Conservation (phyloP, 2,888 invertebrate genomes). For the Sialis lutaria region DNA sequence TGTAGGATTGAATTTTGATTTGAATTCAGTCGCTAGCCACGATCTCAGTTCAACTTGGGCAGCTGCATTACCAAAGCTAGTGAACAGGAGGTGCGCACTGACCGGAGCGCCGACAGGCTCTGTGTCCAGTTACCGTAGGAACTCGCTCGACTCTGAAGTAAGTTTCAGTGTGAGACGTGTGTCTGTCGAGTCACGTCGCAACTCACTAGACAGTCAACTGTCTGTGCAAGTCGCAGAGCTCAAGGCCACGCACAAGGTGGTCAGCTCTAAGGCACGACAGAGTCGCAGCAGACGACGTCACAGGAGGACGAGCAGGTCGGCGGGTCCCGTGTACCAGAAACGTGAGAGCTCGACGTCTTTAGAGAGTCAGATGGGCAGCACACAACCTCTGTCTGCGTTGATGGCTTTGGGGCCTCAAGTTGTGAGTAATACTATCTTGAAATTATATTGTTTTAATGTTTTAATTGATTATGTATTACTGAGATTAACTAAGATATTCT, state of each 20-base stretch:
- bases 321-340: slow-evolving; percentile 18
- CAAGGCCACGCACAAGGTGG: slow-evolving; percentile 49
- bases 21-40: slow-evolving; percentile 56
- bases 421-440: no score
- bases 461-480: no score
- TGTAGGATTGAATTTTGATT: slow-evolving; percentile 57
- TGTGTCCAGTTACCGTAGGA: slow-evolving; percentile 31
- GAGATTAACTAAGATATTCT: no score
- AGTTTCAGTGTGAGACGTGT: slow-evolving; percentile 67
- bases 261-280: slow-evolving; percentile 22
- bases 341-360: slow-evolving; percentile 61
- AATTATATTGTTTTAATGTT: no score
- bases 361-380: slow-evolving; percentile 63
- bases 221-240: slow-evolving; percentile 72
- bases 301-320: slow-evolving; percentile 22
- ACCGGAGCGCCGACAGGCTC: slow-evolving; percentile 38
- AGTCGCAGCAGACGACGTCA: slow-evolving; percentile 23
- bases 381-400: slow-evolving; percentile 44
- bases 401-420: slow-evolving; percentile 26
- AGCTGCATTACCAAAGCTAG: slow-evolving; percentile 72
- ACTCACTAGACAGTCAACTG: slow-evolving; percentile 75
- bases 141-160: slow-evolving; percentile 37
- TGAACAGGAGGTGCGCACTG: slow-evolving; percentile 69
- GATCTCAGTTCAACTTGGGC: slow-evolving; percentile 87
- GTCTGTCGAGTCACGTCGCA: slow-evolving; percentile 70